phyloP scores from a whole-genome alignment of 2,113 vertebrate genomes.

The Corvus moneduloides region DNA sequence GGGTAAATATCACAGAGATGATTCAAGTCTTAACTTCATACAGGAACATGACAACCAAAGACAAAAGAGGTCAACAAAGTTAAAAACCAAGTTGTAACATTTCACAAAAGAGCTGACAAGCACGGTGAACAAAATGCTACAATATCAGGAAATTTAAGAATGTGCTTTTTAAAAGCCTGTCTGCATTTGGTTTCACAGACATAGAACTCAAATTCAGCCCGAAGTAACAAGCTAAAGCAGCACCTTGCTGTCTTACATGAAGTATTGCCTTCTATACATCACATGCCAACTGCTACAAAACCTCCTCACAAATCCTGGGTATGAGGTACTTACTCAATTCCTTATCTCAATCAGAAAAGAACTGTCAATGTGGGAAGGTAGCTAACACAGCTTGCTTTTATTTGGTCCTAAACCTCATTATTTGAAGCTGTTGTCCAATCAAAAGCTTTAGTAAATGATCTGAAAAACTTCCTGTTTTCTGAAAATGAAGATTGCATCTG shows the following conservation, averaged over 20 bases:
- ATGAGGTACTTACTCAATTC: not conserved
- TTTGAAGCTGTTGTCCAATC: not conserved
- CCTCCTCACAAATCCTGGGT: not conserved
- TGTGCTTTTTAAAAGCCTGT: constrained; percentile 53
- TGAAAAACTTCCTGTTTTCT: not conserved
- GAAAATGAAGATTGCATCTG: constrained; percentile 13
- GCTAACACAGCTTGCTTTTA: not conserved
- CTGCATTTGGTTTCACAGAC: constrained; percentile 26
- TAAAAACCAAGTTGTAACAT: not conserved
- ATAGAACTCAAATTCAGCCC: not conserved
- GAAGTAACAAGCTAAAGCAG: constrained; percentile 26
- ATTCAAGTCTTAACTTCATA: not conserved
- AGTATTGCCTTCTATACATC: constrained; percentile 25
- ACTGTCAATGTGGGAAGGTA: not conserved
- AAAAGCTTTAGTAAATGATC: not conserved
- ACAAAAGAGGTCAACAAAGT: not conserved
- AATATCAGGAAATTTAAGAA: constrained; percentile 14
- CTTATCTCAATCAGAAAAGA: not conserved
- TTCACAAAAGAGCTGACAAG: not conserved
- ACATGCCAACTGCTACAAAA: constrained; percentile 1
- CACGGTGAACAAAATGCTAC: constrained; percentile 40
- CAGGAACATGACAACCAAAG: not conserved
- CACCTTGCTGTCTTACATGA: not conserved
- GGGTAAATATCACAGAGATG: not conserved
- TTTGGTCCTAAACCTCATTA: not conserved